These are phyloP conservation scores for Drosophila falleni DNA, from an alignment of 2,888 invertebrate genomes.

Conservation along the genomic window DNA sequence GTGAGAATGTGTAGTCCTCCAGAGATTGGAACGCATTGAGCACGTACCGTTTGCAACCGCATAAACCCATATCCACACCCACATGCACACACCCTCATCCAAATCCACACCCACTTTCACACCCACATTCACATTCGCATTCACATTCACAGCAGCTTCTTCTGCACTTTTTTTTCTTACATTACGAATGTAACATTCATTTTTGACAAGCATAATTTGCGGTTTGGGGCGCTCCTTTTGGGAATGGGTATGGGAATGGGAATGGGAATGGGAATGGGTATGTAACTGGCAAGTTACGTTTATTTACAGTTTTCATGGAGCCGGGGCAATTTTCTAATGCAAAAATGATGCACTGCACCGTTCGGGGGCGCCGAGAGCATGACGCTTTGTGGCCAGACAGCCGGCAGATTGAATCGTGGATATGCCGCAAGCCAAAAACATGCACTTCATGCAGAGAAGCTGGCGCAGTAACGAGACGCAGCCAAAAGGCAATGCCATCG, in stretches of 20 bases:
- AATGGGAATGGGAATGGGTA: slow-evolving; percentile 2
- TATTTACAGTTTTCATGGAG: slow-evolving; percentile 73
- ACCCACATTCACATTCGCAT: slow-evolving; percentile 5
- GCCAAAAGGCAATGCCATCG: slow-evolving; percentile 15
- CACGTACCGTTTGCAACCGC: slow-evolving; percentile 67
- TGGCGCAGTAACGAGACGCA: slow-evolving; percentile 12
- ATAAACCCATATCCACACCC: slow-evolving; percentile 33
- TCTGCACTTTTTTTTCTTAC: slow-evolving; percentile 46
- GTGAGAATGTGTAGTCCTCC: slow-evolving; percentile 47
- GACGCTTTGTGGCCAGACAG: slow-evolving; percentile 62
- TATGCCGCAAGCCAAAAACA: slow-evolving; percentile 52
- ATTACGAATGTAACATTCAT: slow-evolving; percentile 78
- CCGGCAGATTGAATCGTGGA: slow-evolving; percentile 45
- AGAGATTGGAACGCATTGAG: slow-evolving; percentile 78
- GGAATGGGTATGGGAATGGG: slow-evolving; percentile 37
- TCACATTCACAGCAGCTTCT: slow-evolving; percentile 16
- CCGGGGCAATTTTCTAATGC: slow-evolving; percentile 73
- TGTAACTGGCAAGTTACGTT: slow-evolving; percentile 34
- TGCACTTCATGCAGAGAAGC: slow-evolving; percentile 55
- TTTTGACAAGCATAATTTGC: slow-evolving; percentile 81
- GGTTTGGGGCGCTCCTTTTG: slow-evolving; percentile 57
- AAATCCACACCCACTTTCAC: not conserved
- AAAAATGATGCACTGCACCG: slow-evolving; percentile 78
- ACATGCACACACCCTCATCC: not conserved
- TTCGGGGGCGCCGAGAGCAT: slow-evolving; percentile 11